Evolutionary conservation across 2,113 vertebrate genomes (phyloP).

Genomic region (Syrrhaptes paradoxus): DNA sequence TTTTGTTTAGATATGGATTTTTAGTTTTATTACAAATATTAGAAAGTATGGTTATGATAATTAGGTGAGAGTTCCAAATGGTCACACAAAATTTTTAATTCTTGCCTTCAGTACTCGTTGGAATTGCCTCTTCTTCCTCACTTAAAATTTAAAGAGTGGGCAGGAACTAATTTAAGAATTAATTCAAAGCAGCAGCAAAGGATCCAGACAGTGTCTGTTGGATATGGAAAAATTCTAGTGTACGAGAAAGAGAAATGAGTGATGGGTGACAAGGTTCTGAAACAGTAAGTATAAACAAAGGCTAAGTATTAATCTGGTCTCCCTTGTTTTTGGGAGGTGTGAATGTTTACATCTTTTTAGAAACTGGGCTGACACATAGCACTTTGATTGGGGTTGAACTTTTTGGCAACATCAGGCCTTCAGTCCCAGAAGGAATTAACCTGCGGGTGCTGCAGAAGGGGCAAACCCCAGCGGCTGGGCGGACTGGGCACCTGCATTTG

Average conservation of each 20-base stretch:
- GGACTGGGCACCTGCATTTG: not conserved
- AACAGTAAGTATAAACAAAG: not conserved
- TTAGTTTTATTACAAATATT: conserved; percentile 66
- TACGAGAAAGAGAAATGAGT: not conserved
- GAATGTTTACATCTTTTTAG: not conserved
- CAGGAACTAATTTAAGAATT: not conserved
- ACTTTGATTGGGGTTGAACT: not conserved
- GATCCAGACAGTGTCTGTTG: not conserved
- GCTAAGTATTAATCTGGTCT: not conserved
- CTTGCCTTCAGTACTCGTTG: not conserved
- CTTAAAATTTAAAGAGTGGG: not conserved
- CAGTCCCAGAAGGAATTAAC: not conserved
- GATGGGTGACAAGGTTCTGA: not conserved
- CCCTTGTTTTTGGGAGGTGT: not conserved
- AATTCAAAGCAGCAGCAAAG: not conserved
- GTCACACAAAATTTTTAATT: conserved; percentile 23
- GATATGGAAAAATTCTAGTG: not conserved
- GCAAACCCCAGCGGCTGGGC: not conserved
- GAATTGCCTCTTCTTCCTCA: not conserved
- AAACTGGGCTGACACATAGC: not conserved
- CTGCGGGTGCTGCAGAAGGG: not conserved
- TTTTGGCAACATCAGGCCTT: not conserved
- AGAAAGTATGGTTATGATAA: conserved; percentile 54
- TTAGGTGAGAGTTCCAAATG: conserved; percentile 17
- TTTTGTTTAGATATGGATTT: conserved; percentile 69